Evolutionary conservation across 2,888 invertebrate genomes (phyloP).

Genomic region (Gisinianus flammeolus): DNA sequence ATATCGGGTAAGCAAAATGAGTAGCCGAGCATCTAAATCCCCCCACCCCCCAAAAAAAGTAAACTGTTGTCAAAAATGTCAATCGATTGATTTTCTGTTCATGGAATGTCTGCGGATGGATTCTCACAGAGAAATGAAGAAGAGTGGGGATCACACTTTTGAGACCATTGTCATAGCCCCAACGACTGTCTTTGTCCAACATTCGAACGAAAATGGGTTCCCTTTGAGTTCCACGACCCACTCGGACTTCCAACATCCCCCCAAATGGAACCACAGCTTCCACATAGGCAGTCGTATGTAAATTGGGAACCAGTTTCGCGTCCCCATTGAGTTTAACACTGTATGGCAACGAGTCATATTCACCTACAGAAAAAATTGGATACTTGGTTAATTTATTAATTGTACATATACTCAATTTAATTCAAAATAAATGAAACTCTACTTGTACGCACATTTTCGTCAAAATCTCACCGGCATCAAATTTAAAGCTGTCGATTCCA

Average conservation of each 20-base stretch:
- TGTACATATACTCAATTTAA: too few relatives aligned
- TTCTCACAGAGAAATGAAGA: constrained; percentile 68
- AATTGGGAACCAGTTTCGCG: constrained; percentile 40
- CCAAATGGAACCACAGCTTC: constrained; percentile 62
- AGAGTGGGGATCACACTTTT: constrained; percentile 63
- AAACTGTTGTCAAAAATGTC: not conserved
- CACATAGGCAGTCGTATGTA: constrained; percentile 46
- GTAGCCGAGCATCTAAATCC: constrained; percentile 25
- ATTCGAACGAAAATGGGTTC: constrained; percentile 71
- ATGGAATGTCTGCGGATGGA: not conserved
- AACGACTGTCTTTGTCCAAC: constrained; percentile 76
- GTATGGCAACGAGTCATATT: constrained; percentile 72
- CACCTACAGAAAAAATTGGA: too few relatives aligned
- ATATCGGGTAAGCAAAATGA: constrained; percentile 57
- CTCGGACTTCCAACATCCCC: constrained; percentile 72
- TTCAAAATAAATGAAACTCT: too few relatives aligned
- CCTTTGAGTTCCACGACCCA: constrained; percentile 70
- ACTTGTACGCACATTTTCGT: too few relatives aligned
- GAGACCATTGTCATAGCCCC: constrained; percentile 62
- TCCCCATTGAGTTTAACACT: constrained; percentile 57
- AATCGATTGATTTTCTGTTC: not conserved
- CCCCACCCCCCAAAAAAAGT: too few relatives aligned
- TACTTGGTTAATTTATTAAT: too few relatives aligned
- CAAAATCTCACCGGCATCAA: constrained; percentile 85
- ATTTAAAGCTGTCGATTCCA: constrained; percentile 77